Evolutionary conservation across 2,888 invertebrate species (phyloP).

Genomic region (Epinotia demarniana): DNA sequence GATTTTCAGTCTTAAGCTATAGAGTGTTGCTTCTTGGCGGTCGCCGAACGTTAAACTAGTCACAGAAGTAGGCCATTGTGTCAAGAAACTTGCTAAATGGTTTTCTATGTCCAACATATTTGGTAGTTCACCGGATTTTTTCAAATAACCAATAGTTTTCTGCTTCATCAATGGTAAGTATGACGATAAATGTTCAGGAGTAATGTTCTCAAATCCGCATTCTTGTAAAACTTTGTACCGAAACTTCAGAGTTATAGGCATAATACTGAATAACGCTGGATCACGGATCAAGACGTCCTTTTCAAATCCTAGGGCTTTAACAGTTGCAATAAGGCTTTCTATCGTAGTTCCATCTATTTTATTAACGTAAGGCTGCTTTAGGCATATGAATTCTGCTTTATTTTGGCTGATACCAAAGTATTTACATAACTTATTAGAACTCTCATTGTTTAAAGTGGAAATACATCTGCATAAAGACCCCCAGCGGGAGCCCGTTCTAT

Average conservation of each 20-base stretch:
- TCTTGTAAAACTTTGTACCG: slow-evolving; percentile 72
- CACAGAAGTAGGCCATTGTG: slow-evolving; percentile 79
- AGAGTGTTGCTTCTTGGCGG: slow-evolving; percentile 63
- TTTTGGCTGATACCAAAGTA: slow-evolving; percentile 63
- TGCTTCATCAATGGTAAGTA: slow-evolving; percentile 69
- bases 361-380: slow-evolving; percentile 69
- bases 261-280: slow-evolving; percentile 67
- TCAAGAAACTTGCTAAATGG: slow-evolving; percentile 71
- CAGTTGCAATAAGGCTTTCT: slow-evolving; percentile 57
- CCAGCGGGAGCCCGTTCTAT: slow-evolving; percentile 38
- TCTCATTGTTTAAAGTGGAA: slow-evolving; percentile 33
- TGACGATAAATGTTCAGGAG: slow-evolving; percentile 57
- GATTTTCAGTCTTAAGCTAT: slow-evolving; percentile 71
- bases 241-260: slow-evolving; percentile 71
- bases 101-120: slow-evolving; percentile 72
- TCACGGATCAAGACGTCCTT: slow-evolving; percentile 61
- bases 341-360: slow-evolving; percentile 63
- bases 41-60: slow-evolving; percentile 71
- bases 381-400: slow-evolving; percentile 64
- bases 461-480: slow-evolving; percentile 19
- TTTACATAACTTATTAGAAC: slow-evolving; percentile 60
- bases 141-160: slow-evolving; percentile 67
- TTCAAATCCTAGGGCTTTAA: slow-evolving; percentile 65
- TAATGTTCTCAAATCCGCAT: slow-evolving; percentile 69
- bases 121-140: slow-evolving; percentile 58